Evolutionary conservation across 2,888 invertebrate species (phyloP), one percentile per base, ranked within the genome.

Genomic region (Brachypalpus laphriformis): DNA sequence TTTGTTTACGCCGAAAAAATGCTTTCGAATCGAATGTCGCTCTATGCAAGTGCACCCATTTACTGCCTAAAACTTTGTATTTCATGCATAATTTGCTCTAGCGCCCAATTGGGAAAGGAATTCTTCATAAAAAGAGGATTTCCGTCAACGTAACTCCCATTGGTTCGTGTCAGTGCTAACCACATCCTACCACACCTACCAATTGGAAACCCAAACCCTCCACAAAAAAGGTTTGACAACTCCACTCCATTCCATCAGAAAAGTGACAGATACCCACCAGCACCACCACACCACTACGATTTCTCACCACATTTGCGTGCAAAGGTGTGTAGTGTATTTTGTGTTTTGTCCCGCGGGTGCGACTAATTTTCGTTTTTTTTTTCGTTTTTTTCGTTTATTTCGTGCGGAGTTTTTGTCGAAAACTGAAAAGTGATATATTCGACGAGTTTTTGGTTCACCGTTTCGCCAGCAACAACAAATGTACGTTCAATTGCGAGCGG

Each of bases 261-360:
- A 65, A 72, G 40, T 77, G 77, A 77, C 83, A 83, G 37, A 70
- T 75, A 40, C 14, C 0, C 71, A 9, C 16, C 47, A 51, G 11
- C 42, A 45, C 25, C 5, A 5, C n/a, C n/a, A n/a, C n/a, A n/a
- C n/a, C n/a, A n/a, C n/a, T n/a, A n/a, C n/a, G n/a, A n/a, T n/a
- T n/a, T n/a, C n/a, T n/a, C n/a, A n/a, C n/a, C n/a, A 25, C 63
- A 70, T 70, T 83, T 45, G 63, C 63, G 25, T 25, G 25, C 5
- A 25, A 25, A 66, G 59, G 70, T 80, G 78, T 70, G 54, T 40
- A 74, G 49, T 51, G 71, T 78, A 1, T 37, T n/a, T n/a, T 37
- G 40, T 68, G 63, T 80, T 78, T 37, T 80, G 68, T 70, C 80
- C 74, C 78, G 63, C 49, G 77, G 37, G 51, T 74, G 25, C 28